phyloP scores from a whole-genome alignment of 1,140 invertebrate genomes.

The Frieseomelitta varia region DNA sequence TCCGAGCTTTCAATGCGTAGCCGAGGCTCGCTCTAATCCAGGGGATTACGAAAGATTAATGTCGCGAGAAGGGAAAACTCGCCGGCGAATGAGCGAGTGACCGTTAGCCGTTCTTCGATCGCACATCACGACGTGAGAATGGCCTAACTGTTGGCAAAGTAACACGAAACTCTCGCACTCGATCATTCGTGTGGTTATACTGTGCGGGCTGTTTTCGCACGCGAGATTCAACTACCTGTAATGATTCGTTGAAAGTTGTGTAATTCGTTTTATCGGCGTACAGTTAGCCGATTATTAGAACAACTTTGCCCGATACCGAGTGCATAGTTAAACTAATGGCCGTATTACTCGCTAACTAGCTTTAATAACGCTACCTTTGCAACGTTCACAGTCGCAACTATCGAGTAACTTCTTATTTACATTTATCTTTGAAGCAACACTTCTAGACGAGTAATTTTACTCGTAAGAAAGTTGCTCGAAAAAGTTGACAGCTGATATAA shows the following conservation, averaged over 20 bases:
- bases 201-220: not conserved
- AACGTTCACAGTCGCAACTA: not conserved
- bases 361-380: not conserved
- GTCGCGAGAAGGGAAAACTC: not conserved
- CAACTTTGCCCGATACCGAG: conserved; percentile 4
- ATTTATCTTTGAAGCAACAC: not conserved
- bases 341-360: conserved; percentile 22
- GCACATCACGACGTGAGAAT: not conserved
- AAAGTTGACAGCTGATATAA: not conserved
- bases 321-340: conserved; percentile 18
- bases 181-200: not conserved
- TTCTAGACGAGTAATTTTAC: not conserved
- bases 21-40: too few species aligned
- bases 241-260: conserved; percentile 25
- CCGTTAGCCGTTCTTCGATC: not conserved
- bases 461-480: not conserved
- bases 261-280: conserved; percentile 30
- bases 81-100: not conserved
- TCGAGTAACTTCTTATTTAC: not conserved
- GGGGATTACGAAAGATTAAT: not conserved
- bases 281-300: conserved; percentile 18
- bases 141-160: not conserved
- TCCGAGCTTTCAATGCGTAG: not conserved
- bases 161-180: not conserved
- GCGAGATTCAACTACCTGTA: conserved; percentile 13